A percentile compares a stretch with the other conserved stretches of the same genome.
phyloP scores from a whole-genome alignment of 2,888 invertebrate genomes.

The Peribatodes rhomboidaria region DNA sequence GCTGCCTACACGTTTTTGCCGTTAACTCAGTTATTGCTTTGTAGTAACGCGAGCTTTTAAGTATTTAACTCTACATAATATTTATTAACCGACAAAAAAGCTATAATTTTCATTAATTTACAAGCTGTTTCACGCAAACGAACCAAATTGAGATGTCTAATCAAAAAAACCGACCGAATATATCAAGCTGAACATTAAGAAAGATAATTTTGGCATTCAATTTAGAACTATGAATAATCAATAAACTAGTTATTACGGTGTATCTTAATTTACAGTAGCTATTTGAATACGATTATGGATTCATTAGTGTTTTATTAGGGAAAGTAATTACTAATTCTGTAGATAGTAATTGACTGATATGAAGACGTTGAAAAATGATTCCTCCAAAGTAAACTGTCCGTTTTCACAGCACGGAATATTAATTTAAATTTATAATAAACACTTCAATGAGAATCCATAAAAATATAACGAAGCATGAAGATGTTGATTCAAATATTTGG shows the following conservation, averaged over 20 bases:
- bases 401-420: background rate
- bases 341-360: conserved; percentile 16
- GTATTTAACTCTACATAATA: conserved; percentile 43
- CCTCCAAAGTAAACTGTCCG: background rate
- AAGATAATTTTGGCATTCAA: conserved; percentile 58
- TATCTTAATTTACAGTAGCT: conserved; percentile 60
- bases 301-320: conserved; percentile 47
- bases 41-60: conserved; percentile 42
- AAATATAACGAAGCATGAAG: conserved; percentile 37
- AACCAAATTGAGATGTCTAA: conserved; percentile 39
- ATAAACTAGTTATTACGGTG: conserved; percentile 59
- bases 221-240: conserved; percentile 62
- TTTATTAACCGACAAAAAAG: conserved; percentile 51
- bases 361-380: conserved; percentile 14
- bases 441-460: background rate
- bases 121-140: conserved; percentile 43
- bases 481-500: conserved; percentile 27
- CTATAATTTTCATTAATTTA: conserved; percentile 43
- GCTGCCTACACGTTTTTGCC: conserved; percentile 52
- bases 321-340: conserved; percentile 38
- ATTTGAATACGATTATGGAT: conserved; percentile 44
- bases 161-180: conserved; percentile 40
- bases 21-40: conserved; percentile 48
- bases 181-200: conserved; percentile 50
- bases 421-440: background rate